phyloP scores from a whole-genome alignment of 2,888 invertebrate species.

The Chaetogeoica ovagalla region DNA sequence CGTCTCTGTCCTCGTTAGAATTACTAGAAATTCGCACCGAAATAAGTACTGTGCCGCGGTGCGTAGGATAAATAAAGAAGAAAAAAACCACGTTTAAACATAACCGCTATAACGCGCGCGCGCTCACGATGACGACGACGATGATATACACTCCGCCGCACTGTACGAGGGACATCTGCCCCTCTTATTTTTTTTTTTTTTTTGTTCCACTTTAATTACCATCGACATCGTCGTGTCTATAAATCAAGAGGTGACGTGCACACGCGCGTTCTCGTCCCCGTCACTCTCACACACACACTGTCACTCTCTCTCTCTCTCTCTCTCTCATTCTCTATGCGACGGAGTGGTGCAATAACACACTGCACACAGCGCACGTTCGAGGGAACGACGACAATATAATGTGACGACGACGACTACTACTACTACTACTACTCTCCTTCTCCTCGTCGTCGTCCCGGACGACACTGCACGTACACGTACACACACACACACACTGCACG shows the following conservation, averaged over 20 bases:
- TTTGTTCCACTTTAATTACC: slow-evolving; percentile 49
- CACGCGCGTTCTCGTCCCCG: not conserved
- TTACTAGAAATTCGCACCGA: too few species aligned
- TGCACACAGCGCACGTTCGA: not conserved
- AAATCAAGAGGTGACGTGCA: slow-evolving; percentile 51
- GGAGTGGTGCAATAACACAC: not conserved
- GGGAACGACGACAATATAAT: slow-evolving; percentile 15
- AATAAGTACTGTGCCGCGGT: too few species aligned
- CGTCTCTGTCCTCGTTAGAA: too few species aligned
- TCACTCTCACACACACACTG: not conserved
- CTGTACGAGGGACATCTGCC: slow-evolving; percentile 47
- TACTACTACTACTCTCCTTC: not conserved
- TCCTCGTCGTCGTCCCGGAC: not conserved
- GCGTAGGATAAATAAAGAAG: too few species aligned
- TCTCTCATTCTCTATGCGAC: not conserved
- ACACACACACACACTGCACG: too few species aligned
- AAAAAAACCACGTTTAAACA: not conserved
- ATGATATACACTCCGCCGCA: too few species aligned
- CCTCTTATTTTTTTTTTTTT: slow-evolving; percentile 37
- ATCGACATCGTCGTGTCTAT: slow-evolving; percentile 50
- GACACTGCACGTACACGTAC: not conserved
- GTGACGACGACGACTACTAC: not conserved
- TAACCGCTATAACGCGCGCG: not conserved
- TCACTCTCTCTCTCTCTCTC: too few species aligned
- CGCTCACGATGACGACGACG: slow-evolving; percentile 26